Conservation (phyloP, 2,888 invertebrate genomes). For the Anodontia alba region DNA sequence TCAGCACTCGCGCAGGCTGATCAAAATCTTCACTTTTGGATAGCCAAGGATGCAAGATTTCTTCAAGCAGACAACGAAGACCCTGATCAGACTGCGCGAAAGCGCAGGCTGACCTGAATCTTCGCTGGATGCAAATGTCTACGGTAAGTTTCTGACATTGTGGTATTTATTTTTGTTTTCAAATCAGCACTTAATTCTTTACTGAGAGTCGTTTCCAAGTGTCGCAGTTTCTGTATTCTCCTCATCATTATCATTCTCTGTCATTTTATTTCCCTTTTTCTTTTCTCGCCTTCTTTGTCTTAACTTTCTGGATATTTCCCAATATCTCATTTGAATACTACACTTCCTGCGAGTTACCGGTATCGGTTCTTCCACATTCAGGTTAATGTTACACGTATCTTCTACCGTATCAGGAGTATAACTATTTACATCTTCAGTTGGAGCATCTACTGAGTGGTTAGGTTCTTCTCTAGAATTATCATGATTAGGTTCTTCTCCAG, state of each 20-base stretch:
- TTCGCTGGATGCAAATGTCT: no score
- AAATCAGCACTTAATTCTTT: no score
- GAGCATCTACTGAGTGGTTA: background rate
- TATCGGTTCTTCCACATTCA: background rate
- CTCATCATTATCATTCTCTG: background rate
- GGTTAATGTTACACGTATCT: background rate
- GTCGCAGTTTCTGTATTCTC: background rate
- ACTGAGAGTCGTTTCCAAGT: no score
- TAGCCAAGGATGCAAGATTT: no score
- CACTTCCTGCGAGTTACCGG: background rate
- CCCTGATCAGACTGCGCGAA: no score
- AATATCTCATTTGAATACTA: conserved; percentile 10
- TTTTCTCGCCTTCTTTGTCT: background rate
- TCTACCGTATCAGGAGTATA: background rate
- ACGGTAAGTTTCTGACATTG: no score
- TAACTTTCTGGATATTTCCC: conserved; percentile 4
- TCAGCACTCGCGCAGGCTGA: no score
- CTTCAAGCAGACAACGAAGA: no score
- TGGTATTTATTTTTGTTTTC: no score
- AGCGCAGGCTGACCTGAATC: no score
- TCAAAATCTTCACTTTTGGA: no score
- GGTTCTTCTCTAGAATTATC: background rate
- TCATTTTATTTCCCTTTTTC: background rate
- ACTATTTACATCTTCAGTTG: background rate
- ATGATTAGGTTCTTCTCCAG: background rate